Conservation (phyloP, 1,140 invertebrate genomes). For the Calephelis virginiensis region DNA sequence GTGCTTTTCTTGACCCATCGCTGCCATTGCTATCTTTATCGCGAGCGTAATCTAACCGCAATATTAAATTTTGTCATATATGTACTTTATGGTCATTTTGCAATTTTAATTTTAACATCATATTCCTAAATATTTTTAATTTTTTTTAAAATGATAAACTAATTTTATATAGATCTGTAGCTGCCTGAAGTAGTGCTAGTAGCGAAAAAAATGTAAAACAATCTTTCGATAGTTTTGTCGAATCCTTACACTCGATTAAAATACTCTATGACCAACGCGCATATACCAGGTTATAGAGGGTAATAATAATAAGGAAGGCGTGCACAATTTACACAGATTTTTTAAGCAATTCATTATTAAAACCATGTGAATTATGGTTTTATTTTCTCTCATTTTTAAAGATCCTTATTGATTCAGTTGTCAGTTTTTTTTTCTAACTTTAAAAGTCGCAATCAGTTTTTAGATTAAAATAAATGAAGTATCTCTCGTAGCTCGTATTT, state of each 20-base stretch:
- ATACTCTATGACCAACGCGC: too few species aligned
- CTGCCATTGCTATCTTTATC: slow-evolving; percentile 18
- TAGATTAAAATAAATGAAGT: neutral
- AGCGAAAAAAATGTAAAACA: too few species aligned
- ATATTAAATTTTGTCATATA: neutral
- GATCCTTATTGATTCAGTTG: slow-evolving; percentile 1
- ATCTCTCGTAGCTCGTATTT: neutral
- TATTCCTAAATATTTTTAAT: neutral
- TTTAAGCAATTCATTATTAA: neutral
- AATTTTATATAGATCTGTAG: too few species aligned
- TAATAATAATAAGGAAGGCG: too few species aligned
- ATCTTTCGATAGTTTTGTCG: too few species aligned
- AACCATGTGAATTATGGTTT: neutral
- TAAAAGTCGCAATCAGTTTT: slow-evolving; percentile 1
- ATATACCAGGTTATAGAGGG: too few species aligned
- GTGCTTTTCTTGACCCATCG: slow-evolving; percentile 58
- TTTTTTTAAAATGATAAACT: too few species aligned
- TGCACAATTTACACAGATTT: too few species aligned
- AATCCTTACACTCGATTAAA: too few species aligned
- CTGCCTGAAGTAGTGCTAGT: too few species aligned
- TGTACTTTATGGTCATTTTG: neutral
- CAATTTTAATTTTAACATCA: neutral
- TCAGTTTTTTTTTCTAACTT: slow-evolving; percentile 23
- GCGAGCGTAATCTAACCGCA: neutral
- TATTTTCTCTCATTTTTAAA: neutral